Evolutionary conservation across 2,113 vertebrate genomes (phyloP).

Genomic region (Thunnus thynnus): DNA sequence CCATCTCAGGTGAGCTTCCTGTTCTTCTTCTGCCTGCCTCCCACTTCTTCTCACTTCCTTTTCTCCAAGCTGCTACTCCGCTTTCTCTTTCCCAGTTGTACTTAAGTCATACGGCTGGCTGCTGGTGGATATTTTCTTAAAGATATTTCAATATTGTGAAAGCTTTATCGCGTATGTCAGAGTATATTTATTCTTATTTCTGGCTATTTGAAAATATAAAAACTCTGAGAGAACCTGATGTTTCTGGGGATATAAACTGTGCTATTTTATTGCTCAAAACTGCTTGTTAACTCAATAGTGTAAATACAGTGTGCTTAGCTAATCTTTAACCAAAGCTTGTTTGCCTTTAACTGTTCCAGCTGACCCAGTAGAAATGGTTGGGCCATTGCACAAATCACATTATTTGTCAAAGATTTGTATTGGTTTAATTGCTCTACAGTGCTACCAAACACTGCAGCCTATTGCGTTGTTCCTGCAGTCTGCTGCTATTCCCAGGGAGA

Average conservation of each 20-base stretch:
- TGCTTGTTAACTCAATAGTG: background rate
- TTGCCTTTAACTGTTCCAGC: background rate
- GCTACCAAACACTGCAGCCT: background rate
- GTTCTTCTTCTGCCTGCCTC: background rate
- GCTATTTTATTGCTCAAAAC: background rate
- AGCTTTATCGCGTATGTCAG: too few relatives aligned
- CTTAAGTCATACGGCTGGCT: background rate
- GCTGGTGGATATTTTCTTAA: background rate
- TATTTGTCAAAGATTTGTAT: background rate
- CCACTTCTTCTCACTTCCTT: background rate
- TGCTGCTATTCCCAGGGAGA: constrained; percentile 20
- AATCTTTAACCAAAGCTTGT: constrained; percentile 19
- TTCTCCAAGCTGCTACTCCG: background rate
- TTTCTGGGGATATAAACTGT: too few relatives aligned
- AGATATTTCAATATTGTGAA: background rate
- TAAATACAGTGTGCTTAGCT: background rate
- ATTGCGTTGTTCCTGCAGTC: constrained; percentile 5
- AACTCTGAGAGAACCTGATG: too few relatives aligned
- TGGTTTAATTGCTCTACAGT: background rate
- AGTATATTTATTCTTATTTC: too few relatives aligned
- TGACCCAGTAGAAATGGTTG: background rate
- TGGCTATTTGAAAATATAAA: too few relatives aligned
- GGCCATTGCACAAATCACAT: background rate
- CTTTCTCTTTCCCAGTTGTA: background rate
- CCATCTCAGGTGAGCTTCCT: constrained; percentile 89